Evolutionary conservation across 2,797 vertebrate species (phyloP).

Genomic region (Sebastes diaconus): DNA sequence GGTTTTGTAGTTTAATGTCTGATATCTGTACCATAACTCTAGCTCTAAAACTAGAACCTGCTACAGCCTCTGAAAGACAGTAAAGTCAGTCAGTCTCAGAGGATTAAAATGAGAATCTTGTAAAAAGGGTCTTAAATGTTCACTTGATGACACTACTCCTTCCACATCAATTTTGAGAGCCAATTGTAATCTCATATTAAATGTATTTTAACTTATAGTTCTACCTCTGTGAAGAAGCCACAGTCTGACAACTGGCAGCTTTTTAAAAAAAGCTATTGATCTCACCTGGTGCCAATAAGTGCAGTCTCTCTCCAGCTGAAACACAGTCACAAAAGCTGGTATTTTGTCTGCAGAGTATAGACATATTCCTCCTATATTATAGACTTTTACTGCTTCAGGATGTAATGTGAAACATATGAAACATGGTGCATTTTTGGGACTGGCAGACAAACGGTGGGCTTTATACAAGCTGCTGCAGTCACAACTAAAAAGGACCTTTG

Average conservation of each 20-base stretch:
- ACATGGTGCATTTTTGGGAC: not conserved
- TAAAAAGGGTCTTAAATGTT: not conserved
- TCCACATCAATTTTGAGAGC: not conserved
- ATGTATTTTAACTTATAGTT: not conserved
- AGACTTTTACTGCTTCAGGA: not conserved
- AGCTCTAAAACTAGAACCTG: too few relatives aligned
- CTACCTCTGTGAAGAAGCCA: not conserved
- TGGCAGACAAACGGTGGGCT: not conserved
- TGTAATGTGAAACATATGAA: not conserved
- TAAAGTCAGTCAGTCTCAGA: too few relatives aligned
- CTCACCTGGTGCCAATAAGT: not conserved
- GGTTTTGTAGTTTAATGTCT: not conserved
- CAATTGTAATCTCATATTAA: not conserved
- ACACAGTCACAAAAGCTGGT: not conserved
- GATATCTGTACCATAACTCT: too few relatives aligned
- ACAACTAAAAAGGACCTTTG: constrained; percentile 21
- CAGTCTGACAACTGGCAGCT: not conserved
- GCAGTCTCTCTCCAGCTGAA: not conserved
- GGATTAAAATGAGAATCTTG: not conserved
- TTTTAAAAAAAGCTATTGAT: not conserved
- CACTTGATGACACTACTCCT: not conserved
- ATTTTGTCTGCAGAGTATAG: not conserved
- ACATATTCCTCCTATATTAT: not conserved
- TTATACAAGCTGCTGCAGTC: not conserved
- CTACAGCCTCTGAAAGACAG: too few relatives aligned